Evolutionary conservation across 2,797 vertebrate genomes (phyloP).

Genomic region (Protonibea diacanthus): DNA sequence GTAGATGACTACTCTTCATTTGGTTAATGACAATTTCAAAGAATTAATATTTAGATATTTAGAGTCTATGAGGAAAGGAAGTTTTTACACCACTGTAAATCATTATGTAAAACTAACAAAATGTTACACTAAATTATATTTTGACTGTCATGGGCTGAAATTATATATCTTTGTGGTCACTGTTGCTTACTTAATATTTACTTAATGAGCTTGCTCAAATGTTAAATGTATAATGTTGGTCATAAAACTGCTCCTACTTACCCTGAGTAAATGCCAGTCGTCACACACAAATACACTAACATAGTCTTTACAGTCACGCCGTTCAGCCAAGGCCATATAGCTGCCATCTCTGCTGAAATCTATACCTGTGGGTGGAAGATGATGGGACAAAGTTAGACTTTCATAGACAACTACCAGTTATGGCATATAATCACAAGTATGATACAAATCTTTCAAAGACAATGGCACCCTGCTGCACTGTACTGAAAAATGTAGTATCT

Average conservation of each 20-base stretch:
- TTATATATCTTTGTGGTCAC: neutral
- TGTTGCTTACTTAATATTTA: neutral
- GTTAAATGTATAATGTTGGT: conserved; percentile 2
- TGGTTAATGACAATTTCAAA: neutral
- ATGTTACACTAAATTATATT: neutral
- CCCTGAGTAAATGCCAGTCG: conserved; percentile 97
- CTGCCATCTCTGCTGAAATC: conserved; percentile 93
- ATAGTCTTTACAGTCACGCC: conserved; percentile 96
- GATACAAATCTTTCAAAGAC: neutral
- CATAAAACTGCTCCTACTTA: conserved; percentile 74
- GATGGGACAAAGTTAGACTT: neutral
- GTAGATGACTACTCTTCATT: neutral
- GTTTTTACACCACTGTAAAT: neutral
- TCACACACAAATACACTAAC: conserved; percentile 97
- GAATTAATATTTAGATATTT: neutral
- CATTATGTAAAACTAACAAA: neutral
- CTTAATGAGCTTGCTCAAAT: neutral
- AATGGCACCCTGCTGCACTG: neutral
- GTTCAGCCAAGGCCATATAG: conserved; percentile 95
- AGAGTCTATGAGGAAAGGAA: neutral
- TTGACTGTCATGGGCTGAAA: neutral
- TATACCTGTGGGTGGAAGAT: conserved; percentile 83
- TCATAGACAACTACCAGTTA: neutral
- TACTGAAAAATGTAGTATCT: neutral
- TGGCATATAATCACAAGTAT: neutral